Conservation (phyloP, 1,140 invertebrate genomes). For the Platyscapa corneri region DNA sequence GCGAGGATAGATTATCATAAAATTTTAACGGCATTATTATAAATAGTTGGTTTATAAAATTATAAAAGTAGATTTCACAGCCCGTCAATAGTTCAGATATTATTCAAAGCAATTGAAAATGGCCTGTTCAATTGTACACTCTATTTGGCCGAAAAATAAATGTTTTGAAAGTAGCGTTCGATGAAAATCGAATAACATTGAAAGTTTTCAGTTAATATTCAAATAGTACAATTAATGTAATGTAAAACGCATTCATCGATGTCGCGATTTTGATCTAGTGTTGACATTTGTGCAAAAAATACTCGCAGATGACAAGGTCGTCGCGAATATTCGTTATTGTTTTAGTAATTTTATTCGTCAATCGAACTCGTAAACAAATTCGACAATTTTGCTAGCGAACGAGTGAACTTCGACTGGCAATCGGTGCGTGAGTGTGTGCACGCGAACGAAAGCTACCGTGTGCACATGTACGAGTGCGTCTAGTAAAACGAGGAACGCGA, state of each 20-base stretch:
- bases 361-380: conserved; percentile 4
- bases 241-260: neutral
- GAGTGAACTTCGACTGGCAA: neutral
- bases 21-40: no score
- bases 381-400: neutral
- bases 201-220: no score
- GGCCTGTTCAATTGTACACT: no score
- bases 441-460: neutral
- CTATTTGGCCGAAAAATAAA: no score
- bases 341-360: neutral
- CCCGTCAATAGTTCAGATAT: no score
- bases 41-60: no score
- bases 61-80: no score
- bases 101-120: no score
- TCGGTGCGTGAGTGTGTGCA: neutral
- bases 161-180: no score
- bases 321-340: neutral
- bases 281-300: neutral
- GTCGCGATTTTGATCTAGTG: neutral
- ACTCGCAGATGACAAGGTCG: neutral
- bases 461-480: neutral
- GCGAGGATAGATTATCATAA: no score
- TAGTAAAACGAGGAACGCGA: conserved; percentile 36
- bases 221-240: neutral
- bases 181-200: no score